Evolutionary conservation across 2,888 invertebrate species (phyloP), one percentile per base, ranked within the genome.

Genomic region (Chrysopilus asiliformis): DNA sequence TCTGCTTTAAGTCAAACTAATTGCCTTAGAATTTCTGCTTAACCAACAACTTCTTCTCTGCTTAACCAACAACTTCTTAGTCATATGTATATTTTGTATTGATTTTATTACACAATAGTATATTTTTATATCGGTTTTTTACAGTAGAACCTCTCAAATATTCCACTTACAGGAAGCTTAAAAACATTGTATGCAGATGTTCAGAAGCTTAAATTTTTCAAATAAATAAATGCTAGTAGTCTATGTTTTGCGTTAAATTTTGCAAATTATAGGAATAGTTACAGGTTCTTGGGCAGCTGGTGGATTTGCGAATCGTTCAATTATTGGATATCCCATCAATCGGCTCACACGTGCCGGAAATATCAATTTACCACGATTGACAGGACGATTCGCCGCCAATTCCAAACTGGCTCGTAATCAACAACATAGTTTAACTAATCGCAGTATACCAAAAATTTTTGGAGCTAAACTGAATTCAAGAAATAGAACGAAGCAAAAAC

Each of bases 221-320:
- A n/a, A n/a, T n/a, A n/a, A n/a, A n/a, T n/a, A n/a, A n/a, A n/a
- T n/a, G n/a, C n/a, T n/a, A n/a, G n/a, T n/a, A n/a, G n/a, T n/a
- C n/a, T n/a, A n/a, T n/a, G n/a, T n/a, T 46, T 42, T 47, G 45
- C 46, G 45, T 44, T 46, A 45, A 47, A 46, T 48, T 48, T 48
- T 47, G 46, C 43, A 40, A 48, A 49, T 49, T 49, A 43, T 47
- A 47, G 49, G 52, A 45, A 48, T 52, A 47, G 52, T 52, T 45
- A 51, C 51, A 45, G 52, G 52, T 43, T 50, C 50, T 29, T 52
- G 52, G 52, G 51, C 51, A 32, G 46, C 45, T 32, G 44, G 43
- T 31, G 43, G 44, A 43, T 37, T 32, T 14, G 32, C 27, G 28
- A 44, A 46, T 34, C 46, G 47, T 33, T 41, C 48, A n/a, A 26